A percentile compares a stretch with the other conserved stretches of the same genome.
Evolutionary conservation across 92 coral and sea anemone species (phyloP).

Genomic region (Palythoa grandiflora): DNA sequence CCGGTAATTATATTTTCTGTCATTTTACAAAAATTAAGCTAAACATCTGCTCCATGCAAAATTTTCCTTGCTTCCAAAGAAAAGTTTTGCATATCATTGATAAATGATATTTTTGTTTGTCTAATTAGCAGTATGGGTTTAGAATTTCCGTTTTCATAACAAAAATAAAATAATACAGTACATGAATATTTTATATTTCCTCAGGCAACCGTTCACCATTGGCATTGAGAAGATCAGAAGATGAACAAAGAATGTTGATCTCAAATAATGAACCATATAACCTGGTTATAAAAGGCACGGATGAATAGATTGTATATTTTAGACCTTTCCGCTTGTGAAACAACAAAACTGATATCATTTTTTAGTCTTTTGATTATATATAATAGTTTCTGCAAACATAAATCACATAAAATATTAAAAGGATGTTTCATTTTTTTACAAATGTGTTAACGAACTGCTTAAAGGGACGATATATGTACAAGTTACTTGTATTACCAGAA

Average conservation of each 20-base stretch:
- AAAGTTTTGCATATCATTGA: not conserved
- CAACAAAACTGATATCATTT: not conserved
- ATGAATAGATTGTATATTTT: too few relatives aligned
- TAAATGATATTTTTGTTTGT: not conserved
- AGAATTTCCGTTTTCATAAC: not conserved
- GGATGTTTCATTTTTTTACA: too few relatives aligned
- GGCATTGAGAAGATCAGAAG: not conserved
- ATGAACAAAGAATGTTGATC: not conserved
- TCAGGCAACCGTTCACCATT: not conserved
- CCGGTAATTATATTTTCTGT: not conserved
- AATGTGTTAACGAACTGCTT: not conserved
- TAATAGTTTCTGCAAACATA: not conserved
- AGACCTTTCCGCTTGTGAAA: too few relatives aligned
- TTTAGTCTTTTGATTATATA: too few relatives aligned
- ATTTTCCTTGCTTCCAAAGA: not conserved
- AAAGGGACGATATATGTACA: not conserved
- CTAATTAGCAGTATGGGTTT: not conserved
- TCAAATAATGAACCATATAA: not conserved
- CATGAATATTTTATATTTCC: not conserved
- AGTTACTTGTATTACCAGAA: not conserved
- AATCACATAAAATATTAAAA: too few relatives aligned
- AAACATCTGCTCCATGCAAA: not conserved
- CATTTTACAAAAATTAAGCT: not conserved
- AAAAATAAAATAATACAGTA: not conserved
- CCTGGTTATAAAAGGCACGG: not conserved